phyloP scores from a whole-genome alignment of 2,113 vertebrate species.

The Gadus chalcogrammus region DNA sequence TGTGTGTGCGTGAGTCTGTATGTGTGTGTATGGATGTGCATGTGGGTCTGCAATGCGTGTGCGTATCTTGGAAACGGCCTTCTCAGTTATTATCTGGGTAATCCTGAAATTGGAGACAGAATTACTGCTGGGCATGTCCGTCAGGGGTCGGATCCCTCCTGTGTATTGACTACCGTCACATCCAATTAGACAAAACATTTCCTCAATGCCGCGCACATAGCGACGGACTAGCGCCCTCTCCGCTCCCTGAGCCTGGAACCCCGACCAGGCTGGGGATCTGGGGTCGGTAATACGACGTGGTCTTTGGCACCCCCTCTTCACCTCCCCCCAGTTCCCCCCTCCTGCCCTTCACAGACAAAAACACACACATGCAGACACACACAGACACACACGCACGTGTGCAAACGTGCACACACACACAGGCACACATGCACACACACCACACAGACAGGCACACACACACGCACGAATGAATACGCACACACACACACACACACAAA shows the following conservation, averaged over 20 bases:
- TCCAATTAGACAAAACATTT: slow-evolving; percentile 71
- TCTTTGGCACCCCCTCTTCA: slow-evolving; percentile 17
- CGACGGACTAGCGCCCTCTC: slow-evolving; percentile 38
- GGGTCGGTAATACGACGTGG: slow-evolving; percentile 44
- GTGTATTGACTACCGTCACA: slow-evolving; percentile 70
- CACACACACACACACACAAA: too few relatives aligned
- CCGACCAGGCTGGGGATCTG: slow-evolving; percentile 41
- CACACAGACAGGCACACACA: too few relatives aligned
- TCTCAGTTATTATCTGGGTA: slow-evolving; percentile 68
- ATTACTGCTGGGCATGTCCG: slow-evolving; percentile 68
- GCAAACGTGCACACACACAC: slow-evolving; percentile 38
- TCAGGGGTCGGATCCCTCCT: slow-evolving; percentile 60
- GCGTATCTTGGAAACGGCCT: slow-evolving; percentile 64
- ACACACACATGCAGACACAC: too few relatives aligned
- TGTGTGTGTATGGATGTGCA: slow-evolving; percentile 6
- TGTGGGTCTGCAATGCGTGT: slow-evolving; percentile 14
- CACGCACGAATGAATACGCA: too few relatives aligned
- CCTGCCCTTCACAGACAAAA: neutral
- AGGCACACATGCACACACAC: too few relatives aligned
- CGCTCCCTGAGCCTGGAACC: slow-evolving; percentile 38
- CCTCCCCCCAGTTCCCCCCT: slow-evolving; percentile 16
- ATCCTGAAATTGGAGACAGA: slow-evolving; percentile 73
- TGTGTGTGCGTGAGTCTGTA: slow-evolving; percentile 48
- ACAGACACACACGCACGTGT: slow-evolving; percentile 9
- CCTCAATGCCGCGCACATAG: slow-evolving; percentile 54